A percentile compares a stretch with the other conserved stretches of the same genome.
Evolutionary conservation across 1,140 invertebrate species (phyloP).

Genomic region (Aphelenchoides avenae): DNA sequence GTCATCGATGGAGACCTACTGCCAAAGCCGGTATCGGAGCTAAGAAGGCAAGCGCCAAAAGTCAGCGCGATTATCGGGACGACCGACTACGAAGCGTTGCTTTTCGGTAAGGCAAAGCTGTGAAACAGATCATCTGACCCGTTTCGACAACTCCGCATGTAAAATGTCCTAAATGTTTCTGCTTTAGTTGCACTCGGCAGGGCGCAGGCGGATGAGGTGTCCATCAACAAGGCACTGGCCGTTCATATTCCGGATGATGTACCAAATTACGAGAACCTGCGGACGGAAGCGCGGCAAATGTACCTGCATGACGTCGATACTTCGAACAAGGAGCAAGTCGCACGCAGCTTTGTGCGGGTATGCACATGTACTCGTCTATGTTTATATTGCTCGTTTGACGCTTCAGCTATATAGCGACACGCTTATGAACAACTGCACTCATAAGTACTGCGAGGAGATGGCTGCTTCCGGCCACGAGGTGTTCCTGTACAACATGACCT

Average conservation of each 20-base stretch:
- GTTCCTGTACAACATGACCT: constrained; percentile 39
- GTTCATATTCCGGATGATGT: constrained; percentile 30
- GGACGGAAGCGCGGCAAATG: constrained; percentile 19
- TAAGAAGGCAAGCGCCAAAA: constrained; percentile 1
- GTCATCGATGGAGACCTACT: constrained; percentile 38
- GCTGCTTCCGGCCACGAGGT: constrained; percentile 16
- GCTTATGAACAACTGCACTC: constrained; percentile 43
- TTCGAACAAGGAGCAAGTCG: constrained; percentile 31
- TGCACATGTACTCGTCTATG: constrained; percentile 3
- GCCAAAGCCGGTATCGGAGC: constrained; percentile 16
- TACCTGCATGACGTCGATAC: constrained; percentile 24
- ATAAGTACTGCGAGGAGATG: constrained; percentile 36
- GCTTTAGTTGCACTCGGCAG: constrained; percentile 31
- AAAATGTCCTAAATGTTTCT: neutral
- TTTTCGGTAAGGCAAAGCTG: constrained; percentile 39
- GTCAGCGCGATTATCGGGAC: constrained; percentile 39
- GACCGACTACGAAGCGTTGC: constrained; percentile 35
- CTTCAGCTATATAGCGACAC: constrained; percentile 43
- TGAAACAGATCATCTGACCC: too few relatives aligned
- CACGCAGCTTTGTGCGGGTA: constrained; percentile 19
- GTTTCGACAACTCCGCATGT: too few relatives aligned
- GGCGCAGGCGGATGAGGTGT: constrained; percentile 34
- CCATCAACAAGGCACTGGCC: constrained; percentile 29
- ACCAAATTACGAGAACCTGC: constrained; percentile 17
- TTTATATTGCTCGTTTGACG: constrained; percentile 1